Percentiles rank a stretch among this genome's conserved stretches.
These are phyloP conservation scores for Novumbra hubbsi DNA, from an alignment of 2,797 vertebrate genomes.

Conservation along the genomic window DNA sequence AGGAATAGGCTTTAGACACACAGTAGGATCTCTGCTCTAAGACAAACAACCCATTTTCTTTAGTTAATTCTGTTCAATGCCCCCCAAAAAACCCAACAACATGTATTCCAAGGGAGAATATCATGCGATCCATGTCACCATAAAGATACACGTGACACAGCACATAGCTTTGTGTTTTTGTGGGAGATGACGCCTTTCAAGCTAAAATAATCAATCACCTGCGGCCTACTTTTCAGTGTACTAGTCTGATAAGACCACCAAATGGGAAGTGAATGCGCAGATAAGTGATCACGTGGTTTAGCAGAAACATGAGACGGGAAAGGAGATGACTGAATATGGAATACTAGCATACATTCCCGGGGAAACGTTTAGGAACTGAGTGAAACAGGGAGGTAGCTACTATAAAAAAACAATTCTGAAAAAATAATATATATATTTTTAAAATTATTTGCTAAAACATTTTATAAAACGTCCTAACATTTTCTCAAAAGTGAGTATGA, in stretches of 20 bases:
- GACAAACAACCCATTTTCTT: background rate
- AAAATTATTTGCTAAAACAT: background rate
- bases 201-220: background rate
- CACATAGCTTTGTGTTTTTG: too few relatives aligned
- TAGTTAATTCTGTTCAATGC: background rate
- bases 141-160: too few relatives aligned
- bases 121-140: too few relatives aligned
- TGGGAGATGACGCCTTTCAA: too few relatives aligned
- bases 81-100: background rate
- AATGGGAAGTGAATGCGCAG: background rate
- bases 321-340: background rate
- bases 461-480: background rate
- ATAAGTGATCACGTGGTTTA: background rate
- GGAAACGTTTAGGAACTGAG: background rate
- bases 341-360: background rate
- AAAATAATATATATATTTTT: too few relatives aligned
- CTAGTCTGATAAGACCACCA: background rate
- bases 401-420: background rate
- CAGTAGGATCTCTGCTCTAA: constrained; percentile 34
- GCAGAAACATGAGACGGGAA: background rate
- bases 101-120: too few relatives aligned
- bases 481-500: too few relatives aligned
- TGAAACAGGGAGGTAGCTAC: background rate
- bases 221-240: background rate
- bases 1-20: constrained; percentile 8